These are phyloP conservation scores for Aporophyla nigra DNA, from an alignment of 2,888 invertebrate genomes.

Conservation along the genomic window DNA sequence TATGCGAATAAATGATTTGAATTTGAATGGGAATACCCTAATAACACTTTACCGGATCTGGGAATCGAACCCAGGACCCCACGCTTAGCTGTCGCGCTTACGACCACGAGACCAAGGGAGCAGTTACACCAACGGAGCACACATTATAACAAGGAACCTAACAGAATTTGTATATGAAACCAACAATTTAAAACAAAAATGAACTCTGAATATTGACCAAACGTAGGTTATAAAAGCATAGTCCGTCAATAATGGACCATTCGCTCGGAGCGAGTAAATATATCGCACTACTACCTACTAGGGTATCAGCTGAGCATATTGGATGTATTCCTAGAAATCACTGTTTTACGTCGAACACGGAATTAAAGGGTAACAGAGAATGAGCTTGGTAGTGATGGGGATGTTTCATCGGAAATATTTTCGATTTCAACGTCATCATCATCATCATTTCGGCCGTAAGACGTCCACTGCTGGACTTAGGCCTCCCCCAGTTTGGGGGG, in stretches of 20 bases:
- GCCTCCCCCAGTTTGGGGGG: too few relatives aligned
- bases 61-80: too few relatives aligned
- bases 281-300: background rate
- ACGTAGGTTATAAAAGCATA: conserved; percentile 17
- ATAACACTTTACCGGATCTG: too few relatives aligned
- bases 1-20: too few relatives aligned
- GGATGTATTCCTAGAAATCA: conserved; percentile 23
- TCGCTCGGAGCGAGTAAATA: conserved; percentile 45
- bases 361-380: conserved; percentile 34
- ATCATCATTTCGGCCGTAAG: too few relatives aligned
- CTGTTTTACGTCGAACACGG: conserved; percentile 11
- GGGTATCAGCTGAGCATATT: conserved; percentile 7
- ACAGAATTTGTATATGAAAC: conserved; percentile 13
- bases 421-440: too few relatives aligned
- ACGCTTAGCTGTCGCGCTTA: too few relatives aligned
- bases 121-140: too few relatives aligned
- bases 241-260: conserved; percentile 30
- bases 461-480: too few relatives aligned
- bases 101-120: too few relatives aligned
- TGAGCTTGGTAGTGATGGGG: background rate
- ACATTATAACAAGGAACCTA: background rate
- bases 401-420: background rate
- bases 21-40: too few relatives aligned
- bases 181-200: conserved; percentile 11
- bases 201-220: conserved; percentile 22